phyloP scores from a whole-genome alignment of 2,113 vertebrate genomes.

The Tretioscincus oriximinensis region DNA sequence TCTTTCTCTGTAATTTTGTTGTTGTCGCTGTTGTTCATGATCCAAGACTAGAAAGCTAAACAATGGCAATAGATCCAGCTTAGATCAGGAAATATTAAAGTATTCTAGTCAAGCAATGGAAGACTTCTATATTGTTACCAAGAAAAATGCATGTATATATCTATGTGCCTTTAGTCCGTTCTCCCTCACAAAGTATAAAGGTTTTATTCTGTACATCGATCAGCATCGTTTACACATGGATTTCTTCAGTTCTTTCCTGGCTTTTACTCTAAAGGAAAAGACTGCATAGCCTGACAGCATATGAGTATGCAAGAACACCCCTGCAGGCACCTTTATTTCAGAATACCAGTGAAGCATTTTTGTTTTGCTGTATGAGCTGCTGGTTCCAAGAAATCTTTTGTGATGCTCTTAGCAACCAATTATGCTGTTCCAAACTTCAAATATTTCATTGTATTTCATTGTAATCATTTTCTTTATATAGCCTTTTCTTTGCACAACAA shows the following conservation, averaged over 20 bases:
- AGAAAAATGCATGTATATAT: too few relatives aligned
- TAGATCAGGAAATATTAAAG: too few relatives aligned
- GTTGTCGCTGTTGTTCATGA: too few relatives aligned
- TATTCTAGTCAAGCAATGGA: too few relatives aligned
- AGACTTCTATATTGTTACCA: too few relatives aligned
- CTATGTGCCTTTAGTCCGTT: too few relatives aligned
- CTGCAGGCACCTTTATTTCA: not conserved
- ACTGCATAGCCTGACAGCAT: not conserved
- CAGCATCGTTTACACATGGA: not conserved
- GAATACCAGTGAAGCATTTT: not conserved
- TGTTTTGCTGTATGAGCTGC: not conserved
- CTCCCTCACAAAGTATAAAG: too few relatives aligned
- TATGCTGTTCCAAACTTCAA: not conserved
- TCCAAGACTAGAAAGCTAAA: too few relatives aligned
- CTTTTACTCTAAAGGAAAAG: not conserved
- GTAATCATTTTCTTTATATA: not conserved
- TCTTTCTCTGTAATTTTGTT: too few relatives aligned
- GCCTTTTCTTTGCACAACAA: not conserved
- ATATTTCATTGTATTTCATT: not conserved
- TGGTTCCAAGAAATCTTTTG: not conserved
- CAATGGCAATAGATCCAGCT: too few relatives aligned
- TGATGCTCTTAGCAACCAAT: slow-evolving; percentile 2
- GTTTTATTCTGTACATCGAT: not conserved
- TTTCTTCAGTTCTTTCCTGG: not conserved
- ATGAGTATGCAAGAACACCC: too few relatives aligned